Evolutionary conservation across 2,888 invertebrate species (phyloP).

Genomic region (Cantharis flavilabris): DNA sequence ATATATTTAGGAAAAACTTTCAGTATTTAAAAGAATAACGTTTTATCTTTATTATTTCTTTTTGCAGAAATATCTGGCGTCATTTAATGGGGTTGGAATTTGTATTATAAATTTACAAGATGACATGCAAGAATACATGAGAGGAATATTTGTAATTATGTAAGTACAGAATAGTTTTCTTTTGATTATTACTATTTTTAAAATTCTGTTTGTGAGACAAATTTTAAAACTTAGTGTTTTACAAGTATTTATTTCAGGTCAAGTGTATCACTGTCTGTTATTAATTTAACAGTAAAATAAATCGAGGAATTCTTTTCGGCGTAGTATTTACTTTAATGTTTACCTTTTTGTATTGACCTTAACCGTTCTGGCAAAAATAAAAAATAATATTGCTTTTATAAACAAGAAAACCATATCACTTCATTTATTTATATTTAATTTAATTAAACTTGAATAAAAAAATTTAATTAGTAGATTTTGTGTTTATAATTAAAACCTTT

Average conservation of each 20-base stretch:
- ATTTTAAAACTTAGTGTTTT: background rate
- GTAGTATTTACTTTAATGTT: background rate
- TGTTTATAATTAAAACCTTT: too few species aligned
- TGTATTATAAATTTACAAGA: conserved; percentile 68
- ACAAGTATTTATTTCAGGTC: background rate
- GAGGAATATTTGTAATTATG: conserved; percentile 67
- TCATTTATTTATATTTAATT: too few species aligned
- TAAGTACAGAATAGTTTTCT: conserved; percentile 54
- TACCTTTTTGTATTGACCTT: background rate
- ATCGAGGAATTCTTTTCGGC: background rate
- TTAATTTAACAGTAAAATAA: background rate
- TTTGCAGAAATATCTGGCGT: conserved; percentile 59
- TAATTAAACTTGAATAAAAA: too few species aligned
- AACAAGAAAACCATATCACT: too few species aligned
- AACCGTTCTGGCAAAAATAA: background rate
- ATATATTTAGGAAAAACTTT: background rate
- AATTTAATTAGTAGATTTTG: too few species aligned
- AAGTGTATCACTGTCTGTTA: too few species aligned
- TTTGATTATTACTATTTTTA: background rate
- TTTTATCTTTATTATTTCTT: background rate
- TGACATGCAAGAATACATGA: conserved; percentile 69
- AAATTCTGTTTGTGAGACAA: background rate
- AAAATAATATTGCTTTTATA: too few species aligned
- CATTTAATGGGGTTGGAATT: conserved; percentile 63
- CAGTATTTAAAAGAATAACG: background rate